Base-by-base conservation (phyloP, 92 coral and sea anemone species). In the Zoanthus sociatus region DNA sequence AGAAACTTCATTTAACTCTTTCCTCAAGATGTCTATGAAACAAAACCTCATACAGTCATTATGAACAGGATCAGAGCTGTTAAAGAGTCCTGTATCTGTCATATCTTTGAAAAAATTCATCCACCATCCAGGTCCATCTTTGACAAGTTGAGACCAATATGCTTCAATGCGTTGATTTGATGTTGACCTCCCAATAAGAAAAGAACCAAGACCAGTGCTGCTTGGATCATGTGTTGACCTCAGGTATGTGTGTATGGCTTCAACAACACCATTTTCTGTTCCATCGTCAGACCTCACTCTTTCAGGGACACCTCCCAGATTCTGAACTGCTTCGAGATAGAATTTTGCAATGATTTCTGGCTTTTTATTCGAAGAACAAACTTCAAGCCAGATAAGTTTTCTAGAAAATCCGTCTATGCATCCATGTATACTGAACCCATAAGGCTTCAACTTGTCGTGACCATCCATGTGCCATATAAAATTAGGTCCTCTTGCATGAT, bases 201-300 rank as follows among this genome's bases (percentile, higher is more conserved):
- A 76, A 32, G 84, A 84, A 31, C 75, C 75, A 31, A 82, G 21
- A 31, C 84, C 90, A 11, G 93, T 90, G 81, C 79, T 31, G 6
- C 83, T 87, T 79, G 81, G 90, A 82, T 14, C 73, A 69, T 90
- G 84, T 15, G 45, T 16, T 14, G 89, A 86, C 79, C 92, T 73
- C 17, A 86, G 92, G 76, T 8, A 86, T 15, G 92, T 86, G 75
- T 86, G 92, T 6, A 90, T 17, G 30, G 92, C 92, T 77, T 78
- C 90, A 45, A 86, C 33, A 33, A 79, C 44, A 32, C 92, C 68
- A 77, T 86, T 86, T 75, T 90, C 92, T 45, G 92, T 86, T 26
- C 92, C 92, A 79, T 90, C 84, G 70, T 90, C 90, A 37, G 93
- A 81, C 82, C 90, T 81, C 12, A 90, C 67, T 47, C 75, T 90